Evolutionary conservation across 2,888 invertebrate genomes (phyloP), one percentile per base, ranked within the genome.

Genomic region (Shargacucullia verbasci): DNA sequence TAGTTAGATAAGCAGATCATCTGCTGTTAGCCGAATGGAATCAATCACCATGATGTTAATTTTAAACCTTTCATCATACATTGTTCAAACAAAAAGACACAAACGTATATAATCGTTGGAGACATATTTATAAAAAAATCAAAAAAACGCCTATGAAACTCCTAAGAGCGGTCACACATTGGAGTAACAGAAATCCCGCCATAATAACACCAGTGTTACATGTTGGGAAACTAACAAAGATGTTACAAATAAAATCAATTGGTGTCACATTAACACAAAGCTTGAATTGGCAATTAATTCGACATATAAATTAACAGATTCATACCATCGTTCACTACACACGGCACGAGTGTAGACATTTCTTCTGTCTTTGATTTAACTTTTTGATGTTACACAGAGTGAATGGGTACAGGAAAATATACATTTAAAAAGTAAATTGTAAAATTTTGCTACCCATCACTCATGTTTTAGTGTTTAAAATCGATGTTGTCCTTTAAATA

Each of bases 281-380:
- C 68, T 73, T 73, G 35, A 52, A 45, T 59, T 58, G 53, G 60
- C 60, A 67, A 59, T 59, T 50, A 45, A 68, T 68, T 34, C 29
- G 2, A 45, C 57, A 46, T 59, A 59, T 53, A 15, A n/a, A n/a
- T n/a, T 43, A 67, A 70, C 50, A 47, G 13, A 41, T 4, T 40
- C 41, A 70, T 58, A 53, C 15, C 47, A 68, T 64, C 3, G 15
- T 33, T 27, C 50, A 69, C 49, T 44, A 53, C 47, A 57, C 58
- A 70, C 53, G 58, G 64, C 58, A 59, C 70, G 55, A 59, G 46
- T 62, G 12, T 68, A 70, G 65, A 59, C 27, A 20, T 70, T 68
- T 70, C 70, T 59, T 59, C 70, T 71, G 56, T 69, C 61, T 46
- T 72, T 66, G 1, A 50, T 70, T 68, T 64, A 58, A 68, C 65